Percentiles rank a stretch among this genome's conserved stretches.
Conservation (phyloP, 2,797 vertebrate genomes). For the Lindbergichthys nudifrons region DNA sequence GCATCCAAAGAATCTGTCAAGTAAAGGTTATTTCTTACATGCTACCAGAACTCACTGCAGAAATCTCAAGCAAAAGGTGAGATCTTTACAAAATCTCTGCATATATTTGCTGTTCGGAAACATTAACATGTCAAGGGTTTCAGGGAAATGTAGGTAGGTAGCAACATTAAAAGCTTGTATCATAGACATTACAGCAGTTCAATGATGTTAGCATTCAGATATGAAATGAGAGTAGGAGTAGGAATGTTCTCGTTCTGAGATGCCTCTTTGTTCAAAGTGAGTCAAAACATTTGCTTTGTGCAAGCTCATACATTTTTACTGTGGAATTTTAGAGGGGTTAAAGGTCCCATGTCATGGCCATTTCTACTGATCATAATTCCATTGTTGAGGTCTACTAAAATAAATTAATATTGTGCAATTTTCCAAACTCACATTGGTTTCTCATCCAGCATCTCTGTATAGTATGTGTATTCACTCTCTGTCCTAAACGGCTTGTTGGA, state of each 20-base stretch:
- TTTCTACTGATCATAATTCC: no score
- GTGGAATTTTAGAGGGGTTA: no score
- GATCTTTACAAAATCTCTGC: not conserved
- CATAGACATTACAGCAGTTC: constrained; percentile 4
- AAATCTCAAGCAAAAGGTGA: not conserved
- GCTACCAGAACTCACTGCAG: not conserved
- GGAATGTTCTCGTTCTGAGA: constrained; percentile 13
- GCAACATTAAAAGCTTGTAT: constrained; percentile 3
- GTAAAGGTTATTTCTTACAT: not conserved
- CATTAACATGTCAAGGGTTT: not conserved
- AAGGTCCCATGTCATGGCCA: no score
- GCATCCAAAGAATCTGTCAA: not conserved
- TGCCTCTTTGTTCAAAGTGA: constrained; percentile 44
- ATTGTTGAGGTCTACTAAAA: no score
- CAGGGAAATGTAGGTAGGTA: not conserved
- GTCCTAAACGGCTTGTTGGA: no score
- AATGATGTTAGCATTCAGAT: constrained; percentile 30
- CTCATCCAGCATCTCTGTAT: no score
- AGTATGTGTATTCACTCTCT: no score
- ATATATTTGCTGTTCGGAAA: not conserved
- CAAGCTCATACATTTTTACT: no score
- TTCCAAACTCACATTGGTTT: no score
- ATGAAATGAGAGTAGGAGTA: constrained; percentile 24
- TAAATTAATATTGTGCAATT: no score
- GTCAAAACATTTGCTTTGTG: constrained; percentile 57